Conservation (phyloP, 2,888 invertebrate genomes). For the Drosophila nigritarsus region DNA sequence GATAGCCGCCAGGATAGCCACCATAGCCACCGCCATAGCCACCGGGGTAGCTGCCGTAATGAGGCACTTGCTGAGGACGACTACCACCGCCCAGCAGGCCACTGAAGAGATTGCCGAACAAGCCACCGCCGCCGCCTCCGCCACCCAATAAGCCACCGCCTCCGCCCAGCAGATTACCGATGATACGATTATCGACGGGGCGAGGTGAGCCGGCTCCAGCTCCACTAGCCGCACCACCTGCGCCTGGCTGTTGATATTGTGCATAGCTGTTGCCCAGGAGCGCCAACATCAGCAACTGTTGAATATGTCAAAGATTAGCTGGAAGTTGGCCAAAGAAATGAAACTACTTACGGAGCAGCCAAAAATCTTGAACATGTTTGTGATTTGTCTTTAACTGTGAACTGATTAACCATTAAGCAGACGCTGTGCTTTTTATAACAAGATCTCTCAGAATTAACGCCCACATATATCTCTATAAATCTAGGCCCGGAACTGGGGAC, state of each 20-base stretch:
- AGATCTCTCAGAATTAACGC: slow-evolving; percentile 49
- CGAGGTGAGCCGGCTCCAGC: slow-evolving; percentile 14
- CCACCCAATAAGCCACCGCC: slow-evolving; percentile 46
- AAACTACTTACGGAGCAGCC: slow-evolving; percentile 56
- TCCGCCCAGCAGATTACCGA: slow-evolving; percentile 62
- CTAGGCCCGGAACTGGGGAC: slow-evolving; percentile 51
- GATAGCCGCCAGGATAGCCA: slow-evolving; percentile 49
- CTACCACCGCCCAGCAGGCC: slow-evolving; percentile 54
- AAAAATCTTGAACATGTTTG: slow-evolving; percentile 59
- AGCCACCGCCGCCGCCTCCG: slow-evolving; percentile 55
- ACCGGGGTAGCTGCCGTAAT: slow-evolving; percentile 47
- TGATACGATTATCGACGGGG: slow-evolving; percentile 62
- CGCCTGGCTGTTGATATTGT: slow-evolving; percentile 64
- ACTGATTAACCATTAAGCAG: slow-evolving; percentile 48
- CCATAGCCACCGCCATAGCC: slow-evolving; percentile 51
- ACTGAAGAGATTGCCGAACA: slow-evolving; percentile 52
- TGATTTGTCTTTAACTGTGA: slow-evolving; percentile 39
- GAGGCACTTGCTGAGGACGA: slow-evolving; percentile 30
- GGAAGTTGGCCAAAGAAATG: background rate
- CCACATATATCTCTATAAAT: slow-evolving; percentile 41
- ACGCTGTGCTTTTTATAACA: slow-evolving; percentile 70
- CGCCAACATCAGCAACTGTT: slow-evolving; percentile 51
- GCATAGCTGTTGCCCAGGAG: slow-evolving; percentile 52
- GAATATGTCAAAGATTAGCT: background rate
- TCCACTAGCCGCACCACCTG: slow-evolving; percentile 6